Conservation (phyloP, 2,888 invertebrate genomes). For the Plebejus melissa region DNA sequence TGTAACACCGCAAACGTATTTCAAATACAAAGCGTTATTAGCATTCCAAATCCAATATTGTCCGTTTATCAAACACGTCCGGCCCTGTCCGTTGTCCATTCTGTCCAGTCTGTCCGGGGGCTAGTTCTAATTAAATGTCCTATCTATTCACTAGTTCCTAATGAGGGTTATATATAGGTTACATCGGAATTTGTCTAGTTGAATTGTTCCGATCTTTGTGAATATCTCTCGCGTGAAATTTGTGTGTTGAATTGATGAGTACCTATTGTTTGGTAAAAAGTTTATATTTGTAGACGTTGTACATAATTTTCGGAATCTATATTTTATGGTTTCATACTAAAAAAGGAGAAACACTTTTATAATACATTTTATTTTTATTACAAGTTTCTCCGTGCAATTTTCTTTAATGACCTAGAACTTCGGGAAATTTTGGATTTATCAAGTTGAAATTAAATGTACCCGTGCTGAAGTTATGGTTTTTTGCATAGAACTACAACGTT, state of each 20-base stretch:
- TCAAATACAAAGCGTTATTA: constrained; percentile 15
- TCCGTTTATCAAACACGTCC: constrained; percentile 34
- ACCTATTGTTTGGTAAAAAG: neutral
- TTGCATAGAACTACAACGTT: too few species aligned
- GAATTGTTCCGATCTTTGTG: constrained; percentile 1
- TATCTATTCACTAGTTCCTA: constrained; percentile 36
- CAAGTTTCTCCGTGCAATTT: too few species aligned
- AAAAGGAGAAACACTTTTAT: too few species aligned
- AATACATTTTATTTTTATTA: too few species aligned
- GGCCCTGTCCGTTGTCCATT: constrained; percentile 39
- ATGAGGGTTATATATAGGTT: constrained; percentile 32
- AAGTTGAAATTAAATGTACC: too few species aligned
- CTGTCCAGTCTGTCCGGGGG: constrained; percentile 38
- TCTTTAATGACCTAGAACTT: too few species aligned
- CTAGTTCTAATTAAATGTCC: constrained; percentile 41
- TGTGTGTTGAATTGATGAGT: neutral
- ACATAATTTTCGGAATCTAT: too few species aligned
- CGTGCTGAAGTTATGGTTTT: too few species aligned
- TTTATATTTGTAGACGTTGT: too few species aligned
- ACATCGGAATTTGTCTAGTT: constrained; percentile 7
- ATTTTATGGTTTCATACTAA: too few species aligned
- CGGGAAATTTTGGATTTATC: too few species aligned
- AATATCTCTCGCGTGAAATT: neutral
- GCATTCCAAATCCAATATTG: constrained; percentile 27
- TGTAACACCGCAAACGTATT: neutral